Evolutionary conservation across 2,888 invertebrate species (phyloP).

Genomic region (Pteria penguin): DNA sequence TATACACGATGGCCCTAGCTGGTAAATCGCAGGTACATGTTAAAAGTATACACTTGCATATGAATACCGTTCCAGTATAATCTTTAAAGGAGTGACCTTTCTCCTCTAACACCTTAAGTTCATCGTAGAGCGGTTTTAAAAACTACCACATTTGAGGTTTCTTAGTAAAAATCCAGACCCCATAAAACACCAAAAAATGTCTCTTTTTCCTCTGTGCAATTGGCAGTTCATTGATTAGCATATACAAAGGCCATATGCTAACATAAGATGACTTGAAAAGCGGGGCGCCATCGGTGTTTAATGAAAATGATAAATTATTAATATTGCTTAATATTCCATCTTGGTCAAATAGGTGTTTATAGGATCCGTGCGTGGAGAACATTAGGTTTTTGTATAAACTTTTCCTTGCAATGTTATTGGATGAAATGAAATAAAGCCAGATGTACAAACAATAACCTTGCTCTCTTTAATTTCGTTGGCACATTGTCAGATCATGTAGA

Average conservation of each 20-base stretch:
- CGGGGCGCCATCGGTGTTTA: slow-evolving; percentile 33
- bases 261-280: slow-evolving; percentile 17
- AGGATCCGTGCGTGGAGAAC: no score
- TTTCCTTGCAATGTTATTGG: no score
- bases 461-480: no score
- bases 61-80: not conserved
- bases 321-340: slow-evolving; percentile 5
- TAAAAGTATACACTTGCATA: slow-evolving; percentile 25
- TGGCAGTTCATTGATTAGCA: slow-evolving; percentile 35
- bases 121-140: slow-evolving; percentile 2
- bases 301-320: slow-evolving; percentile 34
- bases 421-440: no score
- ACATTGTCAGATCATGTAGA: no score
- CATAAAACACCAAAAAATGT: not conserved
- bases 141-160: slow-evolving; percentile 25
- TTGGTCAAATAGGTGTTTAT: slow-evolving; percentile 15
- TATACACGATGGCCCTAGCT: slow-evolving; percentile 32
- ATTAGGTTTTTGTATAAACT: no score
- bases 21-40: slow-evolving; percentile 38
- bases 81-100: slow-evolving; percentile 9
- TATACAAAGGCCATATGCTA: slow-evolving; percentile 33
- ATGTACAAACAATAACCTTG: no score
- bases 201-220: slow-evolving; percentile 15
- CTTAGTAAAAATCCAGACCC: slow-evolving; percentile 2
- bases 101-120: not conserved